Evolutionary conservation across 2,113 vertebrate genomes (phyloP).

Genomic region (Mesembrinibis cayennensis): DNA sequence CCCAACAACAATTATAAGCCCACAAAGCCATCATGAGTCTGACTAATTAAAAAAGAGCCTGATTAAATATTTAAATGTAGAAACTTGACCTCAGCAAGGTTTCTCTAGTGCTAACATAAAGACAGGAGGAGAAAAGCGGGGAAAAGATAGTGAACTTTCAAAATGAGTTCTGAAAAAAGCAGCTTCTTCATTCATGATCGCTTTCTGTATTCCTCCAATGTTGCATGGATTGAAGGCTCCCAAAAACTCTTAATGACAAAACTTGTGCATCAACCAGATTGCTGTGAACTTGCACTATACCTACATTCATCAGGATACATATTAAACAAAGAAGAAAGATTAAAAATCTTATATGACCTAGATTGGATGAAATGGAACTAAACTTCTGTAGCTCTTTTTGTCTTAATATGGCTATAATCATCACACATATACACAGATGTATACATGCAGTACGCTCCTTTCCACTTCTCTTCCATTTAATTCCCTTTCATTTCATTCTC

Average conservation of each 20-base stretch:
- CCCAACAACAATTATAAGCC: not conserved
- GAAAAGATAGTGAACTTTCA: not conserved
- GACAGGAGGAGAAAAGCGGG: not conserved
- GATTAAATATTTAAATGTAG: not conserved
- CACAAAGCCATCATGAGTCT: not conserved
- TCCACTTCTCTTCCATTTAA: not conserved
- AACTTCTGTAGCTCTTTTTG: not conserved
- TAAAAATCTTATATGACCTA: not conserved
- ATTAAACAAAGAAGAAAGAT: not conserved
- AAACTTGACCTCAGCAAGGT: not conserved
- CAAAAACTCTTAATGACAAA: not conserved
- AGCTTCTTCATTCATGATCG: not conserved
- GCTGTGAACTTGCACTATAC: not conserved
- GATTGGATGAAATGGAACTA: not conserved
- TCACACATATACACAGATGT: not conserved
- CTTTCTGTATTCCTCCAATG: not conserved
- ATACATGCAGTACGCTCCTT: not conserved
- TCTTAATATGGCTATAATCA: not conserved
- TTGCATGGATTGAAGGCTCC: not conserved
- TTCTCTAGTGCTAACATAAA: not conserved
- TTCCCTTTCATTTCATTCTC: not conserved
- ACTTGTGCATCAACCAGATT: not conserved
- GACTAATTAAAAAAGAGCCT: not conserved
- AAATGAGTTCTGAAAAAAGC: not conserved
- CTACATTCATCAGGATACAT: not conserved